Evolutionary conservation across 64 coral and sea anemone species (phyloP), one percentile per base, ranked within the genome.

Genomic region (Catalaphyllia jardinei): DNA sequence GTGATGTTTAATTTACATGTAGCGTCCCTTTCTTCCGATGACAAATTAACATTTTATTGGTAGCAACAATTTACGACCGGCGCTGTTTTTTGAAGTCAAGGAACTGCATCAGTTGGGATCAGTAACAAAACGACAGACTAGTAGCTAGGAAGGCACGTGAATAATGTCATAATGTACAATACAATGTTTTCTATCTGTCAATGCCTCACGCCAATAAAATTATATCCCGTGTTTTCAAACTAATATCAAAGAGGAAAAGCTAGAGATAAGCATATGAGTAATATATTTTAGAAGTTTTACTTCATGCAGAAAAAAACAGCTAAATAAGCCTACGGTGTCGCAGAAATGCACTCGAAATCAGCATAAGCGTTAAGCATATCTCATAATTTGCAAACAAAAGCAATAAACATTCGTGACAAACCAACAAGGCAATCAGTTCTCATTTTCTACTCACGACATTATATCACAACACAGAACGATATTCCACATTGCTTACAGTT

Each of bases 381-480:
- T 69, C 24, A 11, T 69, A 27, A 25, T 69, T 10, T 25, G 35
- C 20, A 33, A 63, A 71, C 81, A 85, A 69, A 84, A 85, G 60
- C 59, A 51, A 71, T 85, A 71, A 71, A 46, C 60, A 67, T 71
- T 85, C 81, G 81, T 85, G 81, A 85, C 81, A 71, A 85, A 67
- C n/a, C 10, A 25, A 63, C 81, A 85, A 69, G 18, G 33, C 20
- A 84, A 71, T 85, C 31, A 50, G 20, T 2, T 46, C 63, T 54
- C 31, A 61, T 50, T 29, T 71, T 85, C 8, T 64, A 35, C 62
- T 49, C 81, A 71, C 81, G 63, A 85, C 81, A 82, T 69, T 69
- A 12, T 38, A 17, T 19, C 29, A 71, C 31, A 50, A 85, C 62
- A 83, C 62, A 64, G 28, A 18, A n/a, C 24, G 17, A 83, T 8